Evolutionary conservation across 2,113 vertebrate species (phyloP), one percentile per base, ranked within the genome.

Genomic region (Pelecanoides urinatrix): DNA sequence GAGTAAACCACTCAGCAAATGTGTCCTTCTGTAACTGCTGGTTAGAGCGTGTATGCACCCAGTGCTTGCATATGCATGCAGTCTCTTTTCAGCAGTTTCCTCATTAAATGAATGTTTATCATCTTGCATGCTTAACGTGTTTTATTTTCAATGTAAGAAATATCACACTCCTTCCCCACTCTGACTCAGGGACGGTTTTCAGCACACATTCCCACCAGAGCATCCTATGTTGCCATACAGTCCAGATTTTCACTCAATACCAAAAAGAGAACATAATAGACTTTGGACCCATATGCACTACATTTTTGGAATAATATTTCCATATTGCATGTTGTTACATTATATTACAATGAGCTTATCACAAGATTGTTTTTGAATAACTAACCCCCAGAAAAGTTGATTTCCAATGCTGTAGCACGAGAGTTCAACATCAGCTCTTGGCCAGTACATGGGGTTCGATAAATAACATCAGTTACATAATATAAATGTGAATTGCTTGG

Each of bases 391-490:
- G 67, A 86, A 90, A 94, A 88, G 42, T 83, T 94, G 20, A 93
- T 94, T 95, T 92, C 71, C 29, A 74, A 20, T 3, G 3, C 22
- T 10, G 23, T 14, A 42, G 47, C 1, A 0, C 1, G 9, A 66
- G 50, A 47, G 59, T 67, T 86, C 58, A 62, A 47, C 85, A 96
- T 92, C 95, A 94, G 93, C 59, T 93, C 59, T 36, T 63, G 85
- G 71, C 50, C 40, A 47, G 45, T 36, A 10, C 30, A 6, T 13
- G 34, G 55, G 23, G 29, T 55, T 92, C 95, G 94, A 96, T 88
- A 96, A 96, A 97, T 86, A 52, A 47, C 82, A 74, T 66, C 71
- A 66, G 88, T 95, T 93, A 71, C 71, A 80, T 73, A 88, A 96
- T 38, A 74, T 53, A 93, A 88, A 71, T 86, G 85, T 55, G 76